A percentile compares a stretch with the other conserved stretches of the same genome.
phyloP scores from a whole-genome alignment of 2,797 vertebrate species.

The Platalea minor region DNA sequence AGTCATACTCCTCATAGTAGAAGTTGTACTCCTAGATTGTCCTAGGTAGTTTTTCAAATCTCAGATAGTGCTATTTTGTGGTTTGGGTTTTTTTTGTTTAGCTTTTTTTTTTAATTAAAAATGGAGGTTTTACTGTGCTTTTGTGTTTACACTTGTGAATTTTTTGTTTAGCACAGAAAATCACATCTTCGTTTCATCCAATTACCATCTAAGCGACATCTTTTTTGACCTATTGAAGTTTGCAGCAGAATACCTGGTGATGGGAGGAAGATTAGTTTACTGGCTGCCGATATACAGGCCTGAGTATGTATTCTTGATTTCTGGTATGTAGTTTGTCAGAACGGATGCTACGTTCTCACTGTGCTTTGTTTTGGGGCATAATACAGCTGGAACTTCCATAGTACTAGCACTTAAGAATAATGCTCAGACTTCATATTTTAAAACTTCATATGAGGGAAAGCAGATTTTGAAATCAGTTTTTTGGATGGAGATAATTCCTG shows the following conservation, averaged over 20 bases:
- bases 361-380: background rate
- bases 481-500: background rate
- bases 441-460: background rate
- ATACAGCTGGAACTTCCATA: background rate
- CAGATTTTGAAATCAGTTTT: background rate
- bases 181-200: conserved; percentile 88
- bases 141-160: background rate
- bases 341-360: background rate
- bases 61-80: background rate
- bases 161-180: conserved; percentile 80
- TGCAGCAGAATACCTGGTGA: conserved; percentile 85
- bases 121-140: background rate
- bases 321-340: background rate
- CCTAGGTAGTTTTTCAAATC: background rate
- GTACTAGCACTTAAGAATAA: background rate
- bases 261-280: conserved; percentile 92
- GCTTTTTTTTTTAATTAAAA: background rate
- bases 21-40: background rate
- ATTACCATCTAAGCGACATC: conserved; percentile 94
- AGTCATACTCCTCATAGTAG: background rate
- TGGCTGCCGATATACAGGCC: conserved; percentile 95
- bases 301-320: conserved; percentile 84
- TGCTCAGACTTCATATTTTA: background rate
- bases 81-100: background rate
- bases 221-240: conserved; percentile 94